Evolutionary conservation across 2,797 vertebrate genomes (phyloP).

Genomic region (Sebastes vulpes): DNA sequence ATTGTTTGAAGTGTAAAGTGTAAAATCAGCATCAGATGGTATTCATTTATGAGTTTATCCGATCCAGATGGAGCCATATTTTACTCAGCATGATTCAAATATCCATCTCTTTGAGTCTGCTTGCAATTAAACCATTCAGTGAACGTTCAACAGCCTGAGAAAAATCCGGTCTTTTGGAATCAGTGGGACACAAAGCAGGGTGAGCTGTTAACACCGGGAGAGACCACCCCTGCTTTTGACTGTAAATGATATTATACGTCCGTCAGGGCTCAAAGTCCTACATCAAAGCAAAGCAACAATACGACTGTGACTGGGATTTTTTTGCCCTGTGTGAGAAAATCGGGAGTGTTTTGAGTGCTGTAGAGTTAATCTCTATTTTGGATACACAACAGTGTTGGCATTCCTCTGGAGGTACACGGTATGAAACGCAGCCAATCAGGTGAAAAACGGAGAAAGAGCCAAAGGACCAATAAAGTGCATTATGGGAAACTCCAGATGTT

Average conservation of each 20-base stretch:
- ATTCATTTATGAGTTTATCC: slow-evolving; percentile 73
- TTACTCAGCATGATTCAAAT: slow-evolving; percentile 76
- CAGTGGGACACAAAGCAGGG: slow-evolving; percentile 69
- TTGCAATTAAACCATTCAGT: slow-evolving; percentile 78
- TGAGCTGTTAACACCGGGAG: slow-evolving; percentile 73
- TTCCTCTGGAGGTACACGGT: slow-evolving; percentile 40
- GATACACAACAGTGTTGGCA: slow-evolving; percentile 76
- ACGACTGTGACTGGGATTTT: slow-evolving; percentile 22
- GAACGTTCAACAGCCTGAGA: slow-evolving; percentile 76
- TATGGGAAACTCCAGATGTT: slow-evolving; percentile 67
- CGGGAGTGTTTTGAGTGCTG: slow-evolving; percentile 74
- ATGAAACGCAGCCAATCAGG: slow-evolving; percentile 56
- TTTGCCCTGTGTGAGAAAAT: slow-evolving; percentile 76
- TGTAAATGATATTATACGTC: slow-evolving; percentile 71
- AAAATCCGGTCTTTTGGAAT: slow-evolving; percentile 70
- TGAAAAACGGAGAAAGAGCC: slow-evolving; percentile 35
- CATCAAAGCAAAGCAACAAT: slow-evolving; percentile 70
- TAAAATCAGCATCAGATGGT: slow-evolving; percentile 76
- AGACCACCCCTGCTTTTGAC: slow-evolving; percentile 79
- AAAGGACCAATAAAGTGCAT: slow-evolving; percentile 47
- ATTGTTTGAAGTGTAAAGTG: slow-evolving; percentile 79
- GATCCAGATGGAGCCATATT: slow-evolving; percentile 82
- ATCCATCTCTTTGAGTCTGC: slow-evolving; percentile 75
- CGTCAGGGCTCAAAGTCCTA: slow-evolving; percentile 63
- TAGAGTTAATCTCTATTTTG: slow-evolving; percentile 77